Conservation (phyloP, 2,113 vertebrate genomes). For the Anthoscopus minutus region DNA sequence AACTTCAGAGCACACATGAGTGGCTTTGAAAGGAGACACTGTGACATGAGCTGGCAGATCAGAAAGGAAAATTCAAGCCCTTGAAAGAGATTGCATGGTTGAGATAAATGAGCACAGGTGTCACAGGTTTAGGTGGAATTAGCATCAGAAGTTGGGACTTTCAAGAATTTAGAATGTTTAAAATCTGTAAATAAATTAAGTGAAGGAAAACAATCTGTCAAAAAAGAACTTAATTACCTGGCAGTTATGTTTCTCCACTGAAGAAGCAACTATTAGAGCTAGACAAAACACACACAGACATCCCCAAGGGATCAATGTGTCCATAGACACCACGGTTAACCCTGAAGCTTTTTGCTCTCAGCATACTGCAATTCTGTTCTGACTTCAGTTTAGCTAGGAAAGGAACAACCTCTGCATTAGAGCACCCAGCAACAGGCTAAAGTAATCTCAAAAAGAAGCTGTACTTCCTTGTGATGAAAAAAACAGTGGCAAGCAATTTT, state of each 20-base stretch:
- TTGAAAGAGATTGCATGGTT: not conserved
- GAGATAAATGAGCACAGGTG: conserved; percentile 14
- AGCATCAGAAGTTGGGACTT: not conserved
- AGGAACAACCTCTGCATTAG: not conserved
- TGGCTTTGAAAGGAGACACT: not conserved
- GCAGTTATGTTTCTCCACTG: not conserved
- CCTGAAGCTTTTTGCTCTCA: not conserved
- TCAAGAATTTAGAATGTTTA: not conserved
- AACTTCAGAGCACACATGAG: not conserved
- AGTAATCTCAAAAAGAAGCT: not conserved
- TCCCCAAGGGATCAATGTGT: not conserved
- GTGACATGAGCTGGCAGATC: not conserved
- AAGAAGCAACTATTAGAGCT: not conserved
- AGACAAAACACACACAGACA: not conserved
- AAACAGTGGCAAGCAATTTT: not conserved
- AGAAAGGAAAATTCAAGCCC: not conserved
- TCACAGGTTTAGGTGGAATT: not conserved
- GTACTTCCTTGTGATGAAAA: not conserved
- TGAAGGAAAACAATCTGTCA: not conserved
- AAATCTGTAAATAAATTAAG: not conserved
- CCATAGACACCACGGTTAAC: not conserved
- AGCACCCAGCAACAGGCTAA: not conserved
- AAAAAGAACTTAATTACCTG: not conserved
- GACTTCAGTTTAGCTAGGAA: not conserved
- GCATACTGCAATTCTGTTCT: not conserved